Percentiles rank a stretch among this genome's conserved stretches.
Evolutionary conservation across 2,113 vertebrate genomes (phyloP).

Genomic region (Catharus fuscescens): DNA sequence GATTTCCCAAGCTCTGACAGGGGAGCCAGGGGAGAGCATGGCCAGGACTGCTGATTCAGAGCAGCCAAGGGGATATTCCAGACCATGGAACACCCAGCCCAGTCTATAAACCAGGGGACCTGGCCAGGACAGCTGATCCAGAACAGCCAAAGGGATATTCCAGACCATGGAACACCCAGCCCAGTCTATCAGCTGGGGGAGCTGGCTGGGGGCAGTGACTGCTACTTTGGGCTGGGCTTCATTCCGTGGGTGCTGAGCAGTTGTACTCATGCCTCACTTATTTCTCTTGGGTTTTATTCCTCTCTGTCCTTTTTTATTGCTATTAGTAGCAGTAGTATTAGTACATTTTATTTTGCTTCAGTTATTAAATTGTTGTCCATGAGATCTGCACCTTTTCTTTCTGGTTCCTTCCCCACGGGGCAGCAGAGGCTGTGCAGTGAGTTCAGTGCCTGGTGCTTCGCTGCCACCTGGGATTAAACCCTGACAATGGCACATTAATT

Average conservation of each 20-base stretch:
- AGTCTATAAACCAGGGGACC: rapidly evolving
- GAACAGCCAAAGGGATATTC: neutral
- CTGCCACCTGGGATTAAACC: neutral
- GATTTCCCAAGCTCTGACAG: neutral
- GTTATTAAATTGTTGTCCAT: neutral
- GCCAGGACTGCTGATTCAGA: neutral
- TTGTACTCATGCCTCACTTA: rapidly evolving
- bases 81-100: rapidly evolving
- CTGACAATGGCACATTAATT: neutral
- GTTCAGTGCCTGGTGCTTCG: rapidly evolving
- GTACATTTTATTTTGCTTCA: neutral
- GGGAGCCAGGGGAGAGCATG: rapidly evolving
- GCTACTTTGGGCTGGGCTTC: rapidly evolving
- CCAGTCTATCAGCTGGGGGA: neutral
- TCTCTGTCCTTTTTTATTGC: neutral
- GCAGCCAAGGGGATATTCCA: neutral
- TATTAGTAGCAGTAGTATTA: rapidly evolving
- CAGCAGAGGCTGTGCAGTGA: neutral
- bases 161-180: rapidly evolving
- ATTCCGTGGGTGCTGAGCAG: rapidly evolving
- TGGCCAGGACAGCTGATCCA: neutral
- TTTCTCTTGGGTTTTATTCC: neutral
- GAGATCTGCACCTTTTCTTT: neutral
- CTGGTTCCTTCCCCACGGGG: rapidly evolving
- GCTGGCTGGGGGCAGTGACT: rapidly evolving